Percentiles rank a stretch among this genome's conserved stretches.
These are phyloP conservation scores for Campylorhamphus procurvoides DNA, from an alignment of 2,113 vertebrate genomes.

Conservation along the genomic window DNA sequence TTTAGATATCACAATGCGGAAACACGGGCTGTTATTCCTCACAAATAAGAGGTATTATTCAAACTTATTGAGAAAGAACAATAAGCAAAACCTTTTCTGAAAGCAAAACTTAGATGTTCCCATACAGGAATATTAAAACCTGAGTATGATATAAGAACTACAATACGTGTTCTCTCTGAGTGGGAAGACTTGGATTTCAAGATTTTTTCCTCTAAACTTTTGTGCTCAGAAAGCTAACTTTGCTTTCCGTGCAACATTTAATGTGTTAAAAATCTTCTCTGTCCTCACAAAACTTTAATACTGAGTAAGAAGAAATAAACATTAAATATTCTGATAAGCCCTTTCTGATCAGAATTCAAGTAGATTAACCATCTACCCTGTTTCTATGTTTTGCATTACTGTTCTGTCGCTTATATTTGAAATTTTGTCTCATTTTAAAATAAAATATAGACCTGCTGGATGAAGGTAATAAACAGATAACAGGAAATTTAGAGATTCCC, in stretches of 20 bases:
- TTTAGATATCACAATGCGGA: not conserved
- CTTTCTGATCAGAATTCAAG: not conserved
- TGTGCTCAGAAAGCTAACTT: not conserved
- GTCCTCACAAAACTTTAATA: not conserved
- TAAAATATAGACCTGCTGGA: not conserved
- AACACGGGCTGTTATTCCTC: not conserved
- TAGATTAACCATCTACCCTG: not conserved
- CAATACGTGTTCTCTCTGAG: not conserved
- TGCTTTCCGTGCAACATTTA: not conserved
- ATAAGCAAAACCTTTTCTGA: not conserved
- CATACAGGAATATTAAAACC: not conserved
- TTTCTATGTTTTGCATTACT: not conserved
- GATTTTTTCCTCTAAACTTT: not conserved
- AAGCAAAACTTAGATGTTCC: not conserved
- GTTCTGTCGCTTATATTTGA: not conserved
- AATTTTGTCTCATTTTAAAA: not conserved
- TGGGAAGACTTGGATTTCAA: not conserved
- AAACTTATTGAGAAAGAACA: not conserved
- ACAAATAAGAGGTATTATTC: not conserved
- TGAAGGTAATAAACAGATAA: not conserved
- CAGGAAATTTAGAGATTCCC: not conserved
- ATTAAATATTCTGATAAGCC: not conserved
- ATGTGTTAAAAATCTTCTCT: not conserved
- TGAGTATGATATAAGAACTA: not conserved
- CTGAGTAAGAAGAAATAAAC: not conserved